A percentile compares a stretch with the other conserved stretches of the same genome.
phyloP scores from a whole-genome alignment of 2,113 vertebrate genomes.

The Carettochelys insculpta region DNA sequence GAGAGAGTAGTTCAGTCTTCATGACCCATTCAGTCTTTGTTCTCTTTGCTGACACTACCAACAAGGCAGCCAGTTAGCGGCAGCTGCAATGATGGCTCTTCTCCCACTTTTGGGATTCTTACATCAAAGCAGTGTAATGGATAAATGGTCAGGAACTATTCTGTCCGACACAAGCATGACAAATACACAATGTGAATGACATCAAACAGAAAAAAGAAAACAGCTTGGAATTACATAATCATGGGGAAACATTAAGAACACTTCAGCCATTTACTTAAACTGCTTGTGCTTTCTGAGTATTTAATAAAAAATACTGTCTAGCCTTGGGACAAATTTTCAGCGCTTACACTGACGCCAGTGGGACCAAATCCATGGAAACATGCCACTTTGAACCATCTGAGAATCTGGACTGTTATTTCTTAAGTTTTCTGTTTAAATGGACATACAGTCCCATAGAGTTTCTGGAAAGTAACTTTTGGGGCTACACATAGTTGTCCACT shows the following conservation, averaged over 20 bases:
- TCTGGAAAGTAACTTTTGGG: not conserved
- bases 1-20: not conserved
- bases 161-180: not conserved
- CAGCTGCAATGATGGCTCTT: not conserved
- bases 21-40: not conserved
- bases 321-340: not conserved
- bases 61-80: not conserved
- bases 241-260: not conserved
- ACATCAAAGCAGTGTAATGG: not conserved
- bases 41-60: not conserved
- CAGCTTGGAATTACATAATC: not conserved
- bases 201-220: not conserved
- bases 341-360: not conserved
- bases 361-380: not conserved
- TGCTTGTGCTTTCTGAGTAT: not conserved
- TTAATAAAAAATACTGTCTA: not conserved
- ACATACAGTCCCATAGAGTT: not conserved
- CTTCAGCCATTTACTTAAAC: not conserved
- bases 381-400: not conserved
- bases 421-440: not conserved
- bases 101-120: not conserved
- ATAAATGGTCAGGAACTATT: not conserved
- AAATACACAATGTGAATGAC: not conserved
- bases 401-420: not conserved
- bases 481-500: not conserved